A percentile compares a stretch with the other conserved stretches of the same genome.
These are phyloP conservation scores for Aphelocoma coerulescens DNA, from an alignment of 2,113 vertebrate species.

Conservation along the genomic window DNA sequence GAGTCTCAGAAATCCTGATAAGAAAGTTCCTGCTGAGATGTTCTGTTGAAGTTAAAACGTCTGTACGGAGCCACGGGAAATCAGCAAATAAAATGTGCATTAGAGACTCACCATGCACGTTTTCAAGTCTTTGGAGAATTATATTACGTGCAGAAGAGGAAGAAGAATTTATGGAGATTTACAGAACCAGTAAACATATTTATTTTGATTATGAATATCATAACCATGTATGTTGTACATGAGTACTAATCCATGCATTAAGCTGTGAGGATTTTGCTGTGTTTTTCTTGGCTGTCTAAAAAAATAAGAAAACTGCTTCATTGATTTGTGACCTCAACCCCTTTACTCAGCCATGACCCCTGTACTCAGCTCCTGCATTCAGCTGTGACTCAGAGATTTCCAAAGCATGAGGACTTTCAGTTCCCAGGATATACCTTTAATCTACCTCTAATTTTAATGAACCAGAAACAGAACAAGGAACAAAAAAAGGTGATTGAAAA, in stretches of 20 bases:
- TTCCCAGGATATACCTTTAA: not conserved
- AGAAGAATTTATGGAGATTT: not conserved
- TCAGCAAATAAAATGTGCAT: slow-evolving; percentile 38
- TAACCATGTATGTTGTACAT: not conserved
- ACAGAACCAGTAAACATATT: slow-evolving; percentile 9
- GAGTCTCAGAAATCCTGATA: slow-evolving; percentile 51
- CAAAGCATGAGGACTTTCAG: not conserved
- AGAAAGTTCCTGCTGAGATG: slow-evolving; percentile 49
- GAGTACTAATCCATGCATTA: not conserved
- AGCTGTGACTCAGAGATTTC: slow-evolving; percentile 1
- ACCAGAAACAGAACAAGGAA: not conserved
- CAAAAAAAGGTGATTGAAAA: not conserved
- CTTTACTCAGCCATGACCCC: not conserved
- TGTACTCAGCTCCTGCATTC: not conserved
- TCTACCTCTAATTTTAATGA: slow-evolving; percentile 21
- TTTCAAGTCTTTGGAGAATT: slow-evolving; percentile 13
- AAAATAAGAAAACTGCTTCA: not conserved
- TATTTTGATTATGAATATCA: slow-evolving; percentile 28
- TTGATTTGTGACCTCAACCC: not conserved
- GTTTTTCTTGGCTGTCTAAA: not conserved
- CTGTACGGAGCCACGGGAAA: slow-evolving; percentile 3
- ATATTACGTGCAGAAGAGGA: not conserved
- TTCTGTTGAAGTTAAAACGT: slow-evolving; percentile 42
- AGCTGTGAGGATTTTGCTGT: not conserved
- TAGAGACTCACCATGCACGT: not conserved